Evolutionary conservation across 2,888 invertebrate genomes (phyloP), one percentile per base, ranked within the genome.

Genomic region (Stratiomys singularior): DNA sequence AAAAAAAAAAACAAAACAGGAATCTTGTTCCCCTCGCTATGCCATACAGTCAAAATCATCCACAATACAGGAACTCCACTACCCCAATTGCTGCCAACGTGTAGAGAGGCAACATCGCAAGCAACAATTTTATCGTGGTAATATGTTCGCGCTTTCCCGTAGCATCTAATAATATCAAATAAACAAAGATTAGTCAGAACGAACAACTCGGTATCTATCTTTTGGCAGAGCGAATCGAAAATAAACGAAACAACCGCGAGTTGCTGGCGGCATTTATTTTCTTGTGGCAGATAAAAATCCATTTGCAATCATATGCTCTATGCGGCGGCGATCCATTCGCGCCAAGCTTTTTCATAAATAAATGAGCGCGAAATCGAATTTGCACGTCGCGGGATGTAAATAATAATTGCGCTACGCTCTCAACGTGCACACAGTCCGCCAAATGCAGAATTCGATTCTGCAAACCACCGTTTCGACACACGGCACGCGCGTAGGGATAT

Each of bases 91-190:
- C 52, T 15, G 4, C 52, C 52, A 18, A 18, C 52, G 52, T n/a
- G 37, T 9, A 52, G 52, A 18, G 52, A 52, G 52, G 52, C 60
- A 25, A 60, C 60, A 60, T 7, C 25, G 13, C 60, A 60, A 25
- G 60, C 60, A 60, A 60, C 60, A 25, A 60, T 25, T 60, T 60
- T 60, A 60, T 60, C 60, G 25, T 52, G 52, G 7, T 60, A 0
- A 60, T 52, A 25, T 11, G 25, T 60, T 25, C 25, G 60, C 25
- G 18, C 60, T 60, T 60, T 60, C 52, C 52, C 52, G 52, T 18
- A n/a, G 15, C 52, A 52, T 52, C 52, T 52, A 52, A 52, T 60
- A 60, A 60, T 60, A 60, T 25, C 60, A n/a, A n/a, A 60, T 60
- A 25, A 25, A 60, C 60, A 60, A 25, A 60, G 11, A 60, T 60